Conservation (phyloP, 1,140 invertebrate species). For the Drepana arcuata region DNA sequence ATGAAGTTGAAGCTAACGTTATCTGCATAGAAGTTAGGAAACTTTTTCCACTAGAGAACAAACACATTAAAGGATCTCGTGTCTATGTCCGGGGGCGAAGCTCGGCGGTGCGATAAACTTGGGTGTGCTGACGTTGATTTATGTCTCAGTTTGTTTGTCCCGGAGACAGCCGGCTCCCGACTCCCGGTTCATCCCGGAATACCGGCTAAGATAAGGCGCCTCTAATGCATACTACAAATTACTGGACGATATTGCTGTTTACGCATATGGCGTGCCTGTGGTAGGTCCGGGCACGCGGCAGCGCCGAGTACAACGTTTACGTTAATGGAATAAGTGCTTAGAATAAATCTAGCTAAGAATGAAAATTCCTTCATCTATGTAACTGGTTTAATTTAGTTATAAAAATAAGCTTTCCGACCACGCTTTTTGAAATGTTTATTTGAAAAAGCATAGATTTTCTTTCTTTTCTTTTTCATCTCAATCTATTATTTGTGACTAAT, state of each 20-base stretch:
- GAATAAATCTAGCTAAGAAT: too few relatives aligned
- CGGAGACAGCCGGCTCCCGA: conserved; percentile 31
- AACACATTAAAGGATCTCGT: conserved; percentile 44
- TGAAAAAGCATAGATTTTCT: too few relatives aligned
- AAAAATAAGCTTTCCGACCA: too few relatives aligned
- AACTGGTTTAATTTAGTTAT: too few relatives aligned
- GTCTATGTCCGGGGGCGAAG: conserved; percentile 36
- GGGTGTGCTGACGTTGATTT: conserved; percentile 51
- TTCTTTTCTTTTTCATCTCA: too few relatives aligned
- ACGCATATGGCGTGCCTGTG: too few relatives aligned
- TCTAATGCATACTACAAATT: conserved; percentile 52
- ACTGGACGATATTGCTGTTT: conserved; percentile 34
- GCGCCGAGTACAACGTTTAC: too few relatives aligned
- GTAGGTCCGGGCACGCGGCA: too few relatives aligned
- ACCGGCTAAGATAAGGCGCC: conserved; percentile 38
- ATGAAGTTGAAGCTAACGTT: conserved; percentile 6
- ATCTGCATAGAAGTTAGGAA: conserved; percentile 16
- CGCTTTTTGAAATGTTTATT: too few relatives aligned
- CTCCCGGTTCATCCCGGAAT: conserved; percentile 33
- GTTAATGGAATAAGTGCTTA: too few relatives aligned
- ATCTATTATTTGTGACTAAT: too few relatives aligned
- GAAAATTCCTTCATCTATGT: too few relatives aligned
- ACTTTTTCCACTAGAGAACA: conserved; percentile 32
- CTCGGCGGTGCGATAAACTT: conserved; percentile 49
- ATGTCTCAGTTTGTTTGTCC: conserved; percentile 54